Evolutionary conservation across 2,797 vertebrate species (phyloP), one percentile per base, ranked within the genome.

Genomic region (Phyllotis vaccarum): DNA sequence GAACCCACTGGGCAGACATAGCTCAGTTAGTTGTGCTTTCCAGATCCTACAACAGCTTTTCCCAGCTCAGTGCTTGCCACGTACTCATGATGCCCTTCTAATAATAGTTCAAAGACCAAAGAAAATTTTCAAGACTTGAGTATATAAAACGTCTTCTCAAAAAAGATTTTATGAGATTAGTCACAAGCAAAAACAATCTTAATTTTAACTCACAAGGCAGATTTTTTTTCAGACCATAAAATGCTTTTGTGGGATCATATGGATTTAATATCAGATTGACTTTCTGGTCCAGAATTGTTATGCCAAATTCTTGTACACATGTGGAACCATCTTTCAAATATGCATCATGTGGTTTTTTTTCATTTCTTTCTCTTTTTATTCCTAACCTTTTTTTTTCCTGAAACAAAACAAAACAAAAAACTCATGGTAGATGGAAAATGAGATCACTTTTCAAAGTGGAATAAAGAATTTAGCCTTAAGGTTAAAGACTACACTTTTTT

Each of bases 231-330:
- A 81, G 89, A 91, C 94, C 97, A 92, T 95, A 97, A 97, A 94
- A 91, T 58, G 79, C 92, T 93, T 97, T 98, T 98, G 97, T 96
- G 88, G 75, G 96, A 98, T 97, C 98, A 98, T 98, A 98, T 98
- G 98, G 98, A 98, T 98, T 97, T 98, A 98, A 98, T 98, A 98
- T 98, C 93, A 97, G 95, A 97, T 87, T 89, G 96, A 97, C 98
- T 95, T 97, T 97, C 94, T 97, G 97, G 98, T 97, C 97, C 97
- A 97, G 97, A 93, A 95, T 96, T 95, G 58, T 95, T 89, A 79
- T 22, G 90, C 96, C 93, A 97, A 93, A 97, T 96, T 90, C 97
- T 96, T 85, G 97, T 95, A 97, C 98, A 98, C 97, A 98, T 98
- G 98, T 98, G 98, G 98, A 97, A 87, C 97, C 93, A 91, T 97